Evolutionary conservation across 2,113 vertebrate genomes (phyloP).

Genomic region (Hippocampus abdominalis): DNA sequence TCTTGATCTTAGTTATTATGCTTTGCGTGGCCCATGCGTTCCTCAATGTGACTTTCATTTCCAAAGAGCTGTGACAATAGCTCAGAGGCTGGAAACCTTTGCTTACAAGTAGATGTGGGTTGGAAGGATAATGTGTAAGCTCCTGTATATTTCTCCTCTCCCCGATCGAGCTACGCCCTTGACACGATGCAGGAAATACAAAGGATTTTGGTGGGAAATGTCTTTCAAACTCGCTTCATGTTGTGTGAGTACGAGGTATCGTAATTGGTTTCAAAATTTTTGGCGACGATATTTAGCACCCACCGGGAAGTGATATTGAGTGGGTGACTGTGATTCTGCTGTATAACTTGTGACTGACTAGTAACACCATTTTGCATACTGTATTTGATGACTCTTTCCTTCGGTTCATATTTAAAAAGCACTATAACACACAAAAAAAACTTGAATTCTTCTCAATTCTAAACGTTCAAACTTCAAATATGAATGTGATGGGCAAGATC

Average conservation of each 20-base stretch:
- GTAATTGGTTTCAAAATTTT: not conserved
- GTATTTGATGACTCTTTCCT: too few species aligned
- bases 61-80: not conserved
- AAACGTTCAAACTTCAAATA: too few species aligned
- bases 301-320: not conserved
- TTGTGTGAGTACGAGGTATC: not conserved
- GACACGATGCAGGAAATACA: not conserved
- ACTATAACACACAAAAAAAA: too few species aligned
- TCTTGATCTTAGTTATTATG: slow-evolving; percentile 1
- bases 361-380: too few species aligned
- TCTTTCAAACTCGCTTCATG: not conserved
- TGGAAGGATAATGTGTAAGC: not conserved
- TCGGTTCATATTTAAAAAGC: too few species aligned
- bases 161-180: not conserved
- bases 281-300: not conserved
- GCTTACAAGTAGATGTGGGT: not conserved
- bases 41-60: slow-evolving; percentile 7
- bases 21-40: not conserved
- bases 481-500: too few species aligned
- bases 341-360: too few species aligned
- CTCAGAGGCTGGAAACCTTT: not conserved
- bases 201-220: not conserved
- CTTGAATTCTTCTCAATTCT: too few species aligned
- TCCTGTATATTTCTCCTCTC: not conserved
- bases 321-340: not conserved